phyloP scores from a whole-genome alignment of 2,113 vertebrate genomes.

The Python bivittatus region DNA sequence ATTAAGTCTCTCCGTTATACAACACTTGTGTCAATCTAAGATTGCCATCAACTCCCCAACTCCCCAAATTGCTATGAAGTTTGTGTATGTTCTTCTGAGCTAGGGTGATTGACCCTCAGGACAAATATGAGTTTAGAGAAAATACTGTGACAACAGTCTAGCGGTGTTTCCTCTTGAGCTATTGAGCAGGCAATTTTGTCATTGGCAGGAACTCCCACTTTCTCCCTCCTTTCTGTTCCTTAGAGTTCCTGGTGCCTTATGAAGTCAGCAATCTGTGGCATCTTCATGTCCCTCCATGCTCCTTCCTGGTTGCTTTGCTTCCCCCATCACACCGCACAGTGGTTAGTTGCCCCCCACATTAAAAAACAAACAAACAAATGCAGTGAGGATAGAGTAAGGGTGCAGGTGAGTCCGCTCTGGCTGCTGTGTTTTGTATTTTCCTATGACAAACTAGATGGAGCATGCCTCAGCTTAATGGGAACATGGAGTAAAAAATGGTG shows the following conservation, averaged over 20 bases:
- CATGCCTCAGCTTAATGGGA: neutral
- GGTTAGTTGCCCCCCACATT: too few species aligned
- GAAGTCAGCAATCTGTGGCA: neutral
- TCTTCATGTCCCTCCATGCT: neutral
- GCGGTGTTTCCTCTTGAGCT: neutral
- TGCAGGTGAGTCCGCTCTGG: neutral
- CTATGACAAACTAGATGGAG: neutral
- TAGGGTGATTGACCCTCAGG: neutral
- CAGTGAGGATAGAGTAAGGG: neutral
- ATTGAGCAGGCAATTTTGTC: neutral
- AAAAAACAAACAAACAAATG: too few species aligned
- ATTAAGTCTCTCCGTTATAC: neutral
- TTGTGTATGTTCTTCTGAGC: neutral
- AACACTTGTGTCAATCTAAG: neutral
- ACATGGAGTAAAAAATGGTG: neutral
- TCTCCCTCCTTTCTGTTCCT: neutral
- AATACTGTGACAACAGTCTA: neutral
- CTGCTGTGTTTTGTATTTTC: neutral
- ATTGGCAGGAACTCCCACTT: neutral
- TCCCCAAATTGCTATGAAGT: neutral
- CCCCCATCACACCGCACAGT: neutral
- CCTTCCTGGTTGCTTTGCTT: neutral
- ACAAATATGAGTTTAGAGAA: neutral
- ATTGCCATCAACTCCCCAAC: too few species aligned
- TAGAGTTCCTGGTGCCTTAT: neutral